Evolutionary conservation across 1,140 invertebrate genomes (phyloP).

Genomic region (Pseudachorutes palmiensis): DNA sequence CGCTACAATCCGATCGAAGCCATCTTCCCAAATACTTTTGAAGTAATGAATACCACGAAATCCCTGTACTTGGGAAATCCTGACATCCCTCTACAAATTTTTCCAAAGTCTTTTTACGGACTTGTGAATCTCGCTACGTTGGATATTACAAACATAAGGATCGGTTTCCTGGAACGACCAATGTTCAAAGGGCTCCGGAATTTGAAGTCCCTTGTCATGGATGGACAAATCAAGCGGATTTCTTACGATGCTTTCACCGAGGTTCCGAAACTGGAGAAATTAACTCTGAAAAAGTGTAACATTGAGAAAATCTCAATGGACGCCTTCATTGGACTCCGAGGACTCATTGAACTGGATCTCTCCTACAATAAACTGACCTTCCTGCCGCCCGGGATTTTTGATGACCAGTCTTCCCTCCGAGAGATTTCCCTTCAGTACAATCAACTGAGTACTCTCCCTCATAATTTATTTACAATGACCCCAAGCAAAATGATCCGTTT

Average conservation of each 20-base stretch:
- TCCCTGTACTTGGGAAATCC: slow-evolving; percentile 53
- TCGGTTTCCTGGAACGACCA: slow-evolving; percentile 51
- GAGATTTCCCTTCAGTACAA: slow-evolving; percentile 57
- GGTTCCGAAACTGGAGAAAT: slow-evolving; percentile 49
- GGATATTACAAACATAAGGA: slow-evolving; percentile 51
- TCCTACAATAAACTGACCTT: slow-evolving; percentile 53
- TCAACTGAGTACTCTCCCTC: slow-evolving; percentile 50
- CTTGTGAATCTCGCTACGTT: slow-evolving; percentile 49
- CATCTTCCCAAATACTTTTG: slow-evolving; percentile 61
- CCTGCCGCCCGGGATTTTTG: slow-evolving; percentile 54
- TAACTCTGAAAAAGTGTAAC: slow-evolving; percentile 55
- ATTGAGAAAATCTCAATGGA: slow-evolving; percentile 58
- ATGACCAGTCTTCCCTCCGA: slow-evolving; percentile 51
- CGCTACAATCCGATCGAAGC: slow-evolving; percentile 56
- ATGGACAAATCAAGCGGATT: slow-evolving; percentile 52
- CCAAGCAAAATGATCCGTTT: slow-evolving; percentile 50
- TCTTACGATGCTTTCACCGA: slow-evolving; percentile 60
- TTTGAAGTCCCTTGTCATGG: slow-evolving; percentile 46
- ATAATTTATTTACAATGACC: slow-evolving; percentile 49
- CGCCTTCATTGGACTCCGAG: slow-evolving; percentile 54
- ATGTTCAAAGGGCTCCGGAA: slow-evolving; percentile 55
- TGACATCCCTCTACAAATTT: slow-evolving; percentile 48
- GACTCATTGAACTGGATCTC: slow-evolving; percentile 53
- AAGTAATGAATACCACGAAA: slow-evolving; percentile 59
- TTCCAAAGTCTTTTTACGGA: slow-evolving; percentile 55